These are phyloP conservation scores for Cotesia vestalis DNA, from an alignment of 1,140 invertebrate species.

Conservation along the genomic window DNA sequence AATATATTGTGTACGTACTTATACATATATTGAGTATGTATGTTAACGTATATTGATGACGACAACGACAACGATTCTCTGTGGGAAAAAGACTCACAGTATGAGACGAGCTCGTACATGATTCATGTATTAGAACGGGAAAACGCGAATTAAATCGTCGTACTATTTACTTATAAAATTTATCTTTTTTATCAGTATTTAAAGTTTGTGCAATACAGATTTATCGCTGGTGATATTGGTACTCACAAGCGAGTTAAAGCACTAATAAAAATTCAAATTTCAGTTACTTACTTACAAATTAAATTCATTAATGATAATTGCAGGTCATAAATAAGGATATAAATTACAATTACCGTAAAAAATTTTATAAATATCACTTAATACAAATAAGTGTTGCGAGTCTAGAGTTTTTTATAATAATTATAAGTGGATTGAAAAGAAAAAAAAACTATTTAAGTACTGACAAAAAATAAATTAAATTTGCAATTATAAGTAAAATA, in stretches of 20 bases:
- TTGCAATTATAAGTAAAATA: conserved; percentile 1
- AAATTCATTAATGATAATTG: too few relatives aligned
- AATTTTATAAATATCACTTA: conserved; percentile 9
- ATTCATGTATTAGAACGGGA: conserved; percentile 28
- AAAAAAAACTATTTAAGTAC: not conserved
- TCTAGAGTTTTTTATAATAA: too few relatives aligned
- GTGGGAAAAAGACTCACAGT: conserved; percentile 30
- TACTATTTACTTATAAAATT: not conserved
- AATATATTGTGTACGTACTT: too few relatives aligned
- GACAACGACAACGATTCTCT: too few relatives aligned
- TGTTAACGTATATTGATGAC: too few relatives aligned
- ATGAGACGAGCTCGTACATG: conserved; percentile 26
- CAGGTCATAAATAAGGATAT: too few relatives aligned
- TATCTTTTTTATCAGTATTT: conserved; percentile 12
- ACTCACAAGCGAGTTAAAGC: not conserved
- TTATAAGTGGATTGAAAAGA: not conserved
- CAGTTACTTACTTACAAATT: too few relatives aligned
- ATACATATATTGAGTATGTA: too few relatives aligned
- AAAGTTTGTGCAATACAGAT: conserved; percentile 21
- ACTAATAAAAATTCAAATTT: too few relatives aligned
- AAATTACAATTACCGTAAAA: conserved; percentile 6
- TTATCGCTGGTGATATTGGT: conserved; percentile 12
- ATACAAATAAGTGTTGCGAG: too few relatives aligned
- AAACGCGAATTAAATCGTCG: conserved; percentile 3
- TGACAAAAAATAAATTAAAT: conserved; percentile 16